Evolutionary conservation across 2,888 invertebrate genomes (phyloP), one percentile per base, ranked within the genome.

Genomic region (Balanococcus diminutus): DNA sequence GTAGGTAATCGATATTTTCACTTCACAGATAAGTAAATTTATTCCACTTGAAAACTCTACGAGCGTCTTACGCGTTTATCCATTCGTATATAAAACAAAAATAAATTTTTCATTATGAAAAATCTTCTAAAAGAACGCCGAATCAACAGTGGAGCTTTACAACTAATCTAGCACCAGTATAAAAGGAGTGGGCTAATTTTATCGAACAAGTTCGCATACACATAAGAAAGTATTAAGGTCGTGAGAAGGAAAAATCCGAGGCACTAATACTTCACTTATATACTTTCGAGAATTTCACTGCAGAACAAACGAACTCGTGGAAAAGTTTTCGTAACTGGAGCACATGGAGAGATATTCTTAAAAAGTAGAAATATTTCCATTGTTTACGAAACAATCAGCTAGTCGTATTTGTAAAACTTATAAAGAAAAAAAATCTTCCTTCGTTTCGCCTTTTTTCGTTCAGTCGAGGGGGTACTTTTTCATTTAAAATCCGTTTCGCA

Each of bases 401-500:
- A 75, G 16, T 75, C 36, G 75, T 31, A 75, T 31, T 75, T 75
- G 75, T 31, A 67, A 67, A 67, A 28, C 25, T 67, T 32, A 75
- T 16, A 32, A 14, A 51, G 28, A 61, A 75, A 32, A 32, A 75
- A 75, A 75, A n/a, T n/a, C n/a, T n/a, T n/a, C n/a, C n/a, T n/a
- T 75, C 32, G n/a, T n/a, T 75, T 8, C 61, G 61, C 28, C 28
- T 28, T 67, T 67, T 67, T 56, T n/a, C n/a, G n/a, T n/a, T n/a
- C n/a, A n/a, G n/a, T 11, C 51, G 19, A 51, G 61, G 56, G 19
- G 25, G 61, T 67, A 28, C 28, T 67, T 67, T 67, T 67, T 67
- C 61, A 67, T 67, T 67, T 67, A 25, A 67, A 67, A 67, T 67
- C 61, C 75, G 75, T 32, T 75, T 75, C 75, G 75, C 31, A n/a